A percentile compares a stretch with the other conserved stretches of the same genome.
Conservation (phyloP, 2,113 vertebrate species). For the Microcebus jonahi region DNA sequence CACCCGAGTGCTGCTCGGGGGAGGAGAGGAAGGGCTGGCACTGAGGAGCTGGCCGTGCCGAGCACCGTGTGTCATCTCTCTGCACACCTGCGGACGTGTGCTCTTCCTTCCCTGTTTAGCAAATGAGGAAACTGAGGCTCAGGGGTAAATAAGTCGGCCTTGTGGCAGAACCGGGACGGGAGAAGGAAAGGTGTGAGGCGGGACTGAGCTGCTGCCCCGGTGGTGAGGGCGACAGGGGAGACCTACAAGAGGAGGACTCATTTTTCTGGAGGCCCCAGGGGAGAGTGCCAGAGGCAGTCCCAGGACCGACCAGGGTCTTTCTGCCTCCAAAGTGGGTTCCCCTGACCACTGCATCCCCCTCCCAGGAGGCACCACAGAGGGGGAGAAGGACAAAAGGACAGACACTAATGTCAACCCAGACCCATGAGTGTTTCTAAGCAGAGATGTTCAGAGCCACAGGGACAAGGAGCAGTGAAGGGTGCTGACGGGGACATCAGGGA, state of each 20-base stretch:
- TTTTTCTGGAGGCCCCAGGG: neutral
- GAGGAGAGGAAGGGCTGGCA: neutral
- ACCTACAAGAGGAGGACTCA: neutral
- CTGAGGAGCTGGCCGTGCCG: accelerated
- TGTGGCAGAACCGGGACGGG: neutral
- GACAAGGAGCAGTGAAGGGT: neutral
- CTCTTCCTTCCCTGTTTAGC: neutral
- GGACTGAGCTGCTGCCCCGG: neutral
- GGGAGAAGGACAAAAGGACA: neutral
- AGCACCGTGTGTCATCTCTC: neutral
- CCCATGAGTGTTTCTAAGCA: neutral
- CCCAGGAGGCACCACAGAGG: accelerated
- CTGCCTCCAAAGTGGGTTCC: neutral
- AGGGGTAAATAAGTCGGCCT: neutral
- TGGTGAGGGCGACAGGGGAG: accelerated
- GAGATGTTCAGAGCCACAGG: neutral
- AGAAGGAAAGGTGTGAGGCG: neutral
- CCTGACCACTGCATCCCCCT: neutral
- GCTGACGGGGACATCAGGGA: neutral
- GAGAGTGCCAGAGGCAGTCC: neutral
- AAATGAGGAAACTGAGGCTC: neutral
- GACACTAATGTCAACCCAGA: neutral
- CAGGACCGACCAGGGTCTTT: neutral
- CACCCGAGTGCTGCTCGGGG: neutral
- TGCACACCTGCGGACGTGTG: neutral